These are phyloP conservation scores for Pedicia rivosa DNA, from an alignment of 2,888 invertebrate species.

Conservation along the genomic window DNA sequence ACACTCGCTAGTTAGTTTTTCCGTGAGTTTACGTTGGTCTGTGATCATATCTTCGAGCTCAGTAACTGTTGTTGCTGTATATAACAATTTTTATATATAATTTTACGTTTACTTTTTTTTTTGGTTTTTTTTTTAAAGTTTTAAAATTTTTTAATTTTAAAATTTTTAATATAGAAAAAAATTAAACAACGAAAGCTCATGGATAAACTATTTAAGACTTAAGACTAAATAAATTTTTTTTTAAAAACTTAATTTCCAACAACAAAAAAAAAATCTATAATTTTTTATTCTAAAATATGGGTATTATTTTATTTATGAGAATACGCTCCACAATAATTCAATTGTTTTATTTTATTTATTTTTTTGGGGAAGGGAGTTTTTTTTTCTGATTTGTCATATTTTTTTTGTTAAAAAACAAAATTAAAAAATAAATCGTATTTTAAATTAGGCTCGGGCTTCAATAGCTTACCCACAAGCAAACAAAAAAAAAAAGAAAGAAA, in stretches of 20 bases:
- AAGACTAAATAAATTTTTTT: too few relatives aligned
- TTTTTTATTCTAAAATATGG: slow-evolving; percentile 1
- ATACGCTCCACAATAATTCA: neutral
- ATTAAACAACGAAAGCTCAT: slow-evolving; percentile 36
- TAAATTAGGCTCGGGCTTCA: slow-evolving; percentile 30
- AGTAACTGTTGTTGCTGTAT: slow-evolving; percentile 76
- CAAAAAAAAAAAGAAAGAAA: neutral
- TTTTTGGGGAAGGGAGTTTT: neutral
- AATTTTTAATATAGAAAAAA: slow-evolving; percentile 5
- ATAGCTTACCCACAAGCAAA: slow-evolving; percentile 35
- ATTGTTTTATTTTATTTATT: too few relatives aligned
- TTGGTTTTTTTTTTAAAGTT: too few relatives aligned
- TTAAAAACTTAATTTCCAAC: too few relatives aligned
- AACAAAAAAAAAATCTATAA: neutral
- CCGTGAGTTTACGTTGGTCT: slow-evolving; percentile 85
- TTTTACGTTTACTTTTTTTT: too few relatives aligned
- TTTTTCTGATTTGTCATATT: neutral
- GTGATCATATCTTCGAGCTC: slow-evolving; percentile 81
- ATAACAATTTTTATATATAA: too few relatives aligned
- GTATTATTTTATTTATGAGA: too few relatives aligned
- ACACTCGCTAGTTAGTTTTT: slow-evolving; percentile 80
- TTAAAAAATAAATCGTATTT: neutral
- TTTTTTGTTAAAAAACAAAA: neutral
- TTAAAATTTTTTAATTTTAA: too few relatives aligned
- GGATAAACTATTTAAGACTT: slow-evolving; percentile 59